Evolutionary conservation across 2,888 invertebrate genomes (phyloP), one percentile per base, ranked within the genome.

Genomic region (Malacosoma neustria): DNA sequence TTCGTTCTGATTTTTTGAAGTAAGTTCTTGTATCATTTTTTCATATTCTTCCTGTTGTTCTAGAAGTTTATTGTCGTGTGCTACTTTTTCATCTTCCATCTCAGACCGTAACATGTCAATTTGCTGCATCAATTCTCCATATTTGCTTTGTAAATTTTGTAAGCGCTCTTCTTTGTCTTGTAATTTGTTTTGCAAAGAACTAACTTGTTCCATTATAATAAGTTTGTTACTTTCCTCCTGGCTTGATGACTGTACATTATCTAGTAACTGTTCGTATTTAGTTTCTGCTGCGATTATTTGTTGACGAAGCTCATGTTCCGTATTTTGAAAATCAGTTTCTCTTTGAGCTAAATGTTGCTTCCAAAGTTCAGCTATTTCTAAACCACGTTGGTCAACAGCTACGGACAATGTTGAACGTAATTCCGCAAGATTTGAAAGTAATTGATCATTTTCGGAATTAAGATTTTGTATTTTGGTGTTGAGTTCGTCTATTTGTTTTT

Each of bases 321-420:
- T 58, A 45, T 80, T 74, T 41, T 82, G 75, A 54, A 90, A 91
- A 50, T 90, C 91, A 6, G 69, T 74, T 74, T 92, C 91, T 31
- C 89, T 86, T 49, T 87, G 84, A n/a, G 87, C 80, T 39, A 92
- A 62, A 66, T 92, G 91, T 46, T 89, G 82, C 55, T 91, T 91
- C 92, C 91, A 91, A 54, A 91, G 81, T 68, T 89, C 89, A 6
- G 91, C 91, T 40, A 92, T 88, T 73, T 91, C 91, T 51, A 84
- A 84, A 36, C 91, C 91, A 48, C 90, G 82, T 62, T 91, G 90
- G 56, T 91, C 91, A 14, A 91, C 87, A 39, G 89, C 82, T 41
- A 80, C 73, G 30, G 89, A 72, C 30, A 87, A 59, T 4, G 84
- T 79, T 6, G 77, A 76, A 13, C 80, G 75, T 38, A 87, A 56